Conservation (phyloP, 2,113 vertebrate species). For the Typhlomys cinereus region DNA sequence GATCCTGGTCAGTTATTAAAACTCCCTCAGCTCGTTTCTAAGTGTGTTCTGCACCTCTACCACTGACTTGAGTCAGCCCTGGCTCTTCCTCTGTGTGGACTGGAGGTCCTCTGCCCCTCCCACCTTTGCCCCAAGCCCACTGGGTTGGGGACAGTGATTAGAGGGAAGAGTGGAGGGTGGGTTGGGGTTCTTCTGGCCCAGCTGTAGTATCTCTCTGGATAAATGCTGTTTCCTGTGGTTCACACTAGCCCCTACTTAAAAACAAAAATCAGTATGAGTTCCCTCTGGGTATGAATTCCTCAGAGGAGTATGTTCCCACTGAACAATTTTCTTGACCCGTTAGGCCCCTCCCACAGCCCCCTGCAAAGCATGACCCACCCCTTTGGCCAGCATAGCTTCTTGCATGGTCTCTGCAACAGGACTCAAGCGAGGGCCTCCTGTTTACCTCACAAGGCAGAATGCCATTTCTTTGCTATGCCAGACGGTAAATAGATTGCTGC, state of each 20-base stretch:
- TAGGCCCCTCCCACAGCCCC: too few species aligned
- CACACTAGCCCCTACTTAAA: background rate
- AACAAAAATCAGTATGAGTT: background rate
- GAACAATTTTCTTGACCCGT: too few species aligned
- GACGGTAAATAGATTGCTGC: background rate
- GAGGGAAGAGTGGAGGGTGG: background rate
- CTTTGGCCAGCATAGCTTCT: background rate
- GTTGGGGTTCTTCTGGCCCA: background rate
- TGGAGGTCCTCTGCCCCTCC: background rate
- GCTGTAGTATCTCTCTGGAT: background rate
- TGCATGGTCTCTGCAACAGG: accelerated
- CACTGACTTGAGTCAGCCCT: background rate
- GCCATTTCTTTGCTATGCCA: accelerated
- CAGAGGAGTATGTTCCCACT: too few species aligned
- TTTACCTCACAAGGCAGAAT: background rate
- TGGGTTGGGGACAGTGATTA: background rate
- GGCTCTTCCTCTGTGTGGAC: background rate
- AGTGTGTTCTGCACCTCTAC: background rate
- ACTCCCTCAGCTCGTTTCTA: background rate
- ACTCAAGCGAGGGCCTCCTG: background rate
- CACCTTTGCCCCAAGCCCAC: background rate
- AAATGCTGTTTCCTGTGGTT: background rate
- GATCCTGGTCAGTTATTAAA: background rate
- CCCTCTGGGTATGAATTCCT: too few species aligned
- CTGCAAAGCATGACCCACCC: too few species aligned